phyloP scores from a whole-genome alignment of 1,140 invertebrate species.

The Drosophila leontia region DNA sequence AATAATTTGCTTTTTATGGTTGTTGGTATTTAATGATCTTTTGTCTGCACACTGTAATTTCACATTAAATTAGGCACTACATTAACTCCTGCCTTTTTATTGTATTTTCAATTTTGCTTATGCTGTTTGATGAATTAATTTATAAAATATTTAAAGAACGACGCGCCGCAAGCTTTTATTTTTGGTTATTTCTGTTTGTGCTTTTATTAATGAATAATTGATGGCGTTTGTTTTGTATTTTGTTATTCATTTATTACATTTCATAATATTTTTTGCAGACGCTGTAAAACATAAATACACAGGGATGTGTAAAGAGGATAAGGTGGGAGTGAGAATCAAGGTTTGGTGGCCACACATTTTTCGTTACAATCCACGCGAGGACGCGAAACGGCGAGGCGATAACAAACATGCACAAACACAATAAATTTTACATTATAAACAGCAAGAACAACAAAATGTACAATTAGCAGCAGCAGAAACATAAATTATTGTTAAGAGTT shows the following conservation, averaged over 20 bases:
- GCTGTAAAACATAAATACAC: slow-evolving; percentile 29
- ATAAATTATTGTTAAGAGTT: slow-evolving; percentile 71
- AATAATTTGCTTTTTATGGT: slow-evolving; percentile 24
- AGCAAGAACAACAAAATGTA: slow-evolving; percentile 54
- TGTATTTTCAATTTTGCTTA: slow-evolving; percentile 27
- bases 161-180: slow-evolving; percentile 51
- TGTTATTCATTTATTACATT: slow-evolving; percentile 54
- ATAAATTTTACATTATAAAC: slow-evolving; percentile 65
- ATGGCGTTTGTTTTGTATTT: slow-evolving; percentile 61
- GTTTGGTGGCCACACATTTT: slow-evolving; percentile 11
- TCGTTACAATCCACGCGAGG: slow-evolving; percentile 5
- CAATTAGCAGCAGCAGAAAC: slow-evolving; percentile 70
- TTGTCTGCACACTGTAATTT: slow-evolving; percentile 49
- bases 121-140: slow-evolving; percentile 56
- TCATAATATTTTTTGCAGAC: slow-evolving; percentile 39
- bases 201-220: slow-evolving; percentile 57
- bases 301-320: slow-evolving; percentile 18
- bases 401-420: slow-evolving; percentile 75
- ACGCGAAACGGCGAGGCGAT: slow-evolving; percentile 26
- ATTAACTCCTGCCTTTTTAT: slow-evolving; percentile 66
- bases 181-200: slow-evolving; percentile 43
- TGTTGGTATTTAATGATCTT: slow-evolving; percentile 23
- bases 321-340: neutral
- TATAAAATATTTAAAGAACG: slow-evolving; percentile 58
- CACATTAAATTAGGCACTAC: slow-evolving; percentile 74